Evolutionary conservation across 2,888 invertebrate genomes (phyloP).

Genomic region (Schrankia costaestrigalis): DNA sequence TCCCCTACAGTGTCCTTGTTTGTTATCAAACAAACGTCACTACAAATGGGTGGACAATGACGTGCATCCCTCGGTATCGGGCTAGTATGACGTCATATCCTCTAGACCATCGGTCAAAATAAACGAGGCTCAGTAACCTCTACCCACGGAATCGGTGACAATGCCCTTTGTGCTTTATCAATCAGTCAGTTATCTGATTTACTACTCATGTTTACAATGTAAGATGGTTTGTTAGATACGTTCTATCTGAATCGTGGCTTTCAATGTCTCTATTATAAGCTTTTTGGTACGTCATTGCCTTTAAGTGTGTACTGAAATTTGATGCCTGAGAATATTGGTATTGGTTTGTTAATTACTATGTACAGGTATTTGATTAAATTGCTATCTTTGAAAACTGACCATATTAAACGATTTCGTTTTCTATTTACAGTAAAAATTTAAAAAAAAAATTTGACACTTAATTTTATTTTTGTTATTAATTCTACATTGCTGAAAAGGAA

Average conservation of each 20-base stretch:
- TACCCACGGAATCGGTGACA: constrained; percentile 12
- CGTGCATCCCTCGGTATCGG: constrained; percentile 34
- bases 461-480: no score
- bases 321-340: no score
- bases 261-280: background rate
- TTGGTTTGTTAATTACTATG: no score
- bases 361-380: no score
- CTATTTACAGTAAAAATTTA: no score
- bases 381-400: no score
- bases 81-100: constrained; percentile 55
- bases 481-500: no score
- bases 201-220: constrained; percentile 9
- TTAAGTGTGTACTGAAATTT: no score
- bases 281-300: no score
- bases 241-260: constrained; percentile 3
- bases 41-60: constrained; percentile 24
- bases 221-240: background rate
- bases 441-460: no score
- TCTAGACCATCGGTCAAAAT: constrained; percentile 13
- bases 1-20: constrained; percentile 18
- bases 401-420: no score
- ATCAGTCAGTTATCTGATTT: constrained; percentile 15
- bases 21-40: constrained; percentile 29
- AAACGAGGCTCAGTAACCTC: constrained; percentile 13
- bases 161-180: constrained; percentile 13